Evolutionary conservation across 2,113 vertebrate genomes (phyloP), one percentile per base, ranked within the genome.

Genomic region (Triplophysa siluroides): DNA sequence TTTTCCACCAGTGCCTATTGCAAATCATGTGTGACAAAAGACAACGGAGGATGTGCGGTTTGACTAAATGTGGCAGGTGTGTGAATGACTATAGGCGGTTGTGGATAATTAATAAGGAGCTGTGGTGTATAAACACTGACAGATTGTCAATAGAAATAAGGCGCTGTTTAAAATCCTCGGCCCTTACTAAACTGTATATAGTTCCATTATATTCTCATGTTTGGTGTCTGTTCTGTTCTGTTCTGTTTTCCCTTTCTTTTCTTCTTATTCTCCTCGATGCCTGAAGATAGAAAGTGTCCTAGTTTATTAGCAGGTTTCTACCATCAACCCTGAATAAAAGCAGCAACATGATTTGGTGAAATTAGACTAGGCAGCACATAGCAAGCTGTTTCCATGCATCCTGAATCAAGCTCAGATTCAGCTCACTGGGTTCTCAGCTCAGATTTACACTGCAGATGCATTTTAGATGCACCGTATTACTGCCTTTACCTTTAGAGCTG

Each of bases 251-350:
- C 79, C 26, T 45, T 74, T 62, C 56, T 69, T 72, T 71, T 33
- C 33, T 60, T 75, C 33, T 0, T 50, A 24, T 78, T 83, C 64
- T 33, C 50, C 81, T 63, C 81, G 73, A 82, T 80, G 90, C 91
- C 91, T 38, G 72, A 68, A 91, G 92, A 88, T 73, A 90, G 71
- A 78, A 81, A 82, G 68, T 90, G 91, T 76, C 92, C 90, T 91
- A 92, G 85, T 89, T 93, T 70, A 12, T 21, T 87, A 85, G 66
- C 45, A 47, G 85, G 88, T 89, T 91, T 85, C 79, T 85, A 72
- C 77, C 78, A 83, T 89, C 83, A 82, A 58, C 77, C 78, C 58
- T 77, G 62, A 85, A 83, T 64, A 38, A 82, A 76, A 66, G 21
- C 47, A 60, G 41, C 38, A 75, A 62, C 68, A 81, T 70, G 75